These are phyloP conservation scores for Centropus bengalensis DNA, from an alignment of 2,113 vertebrate genomes.

Conservation along the genomic window DNA sequence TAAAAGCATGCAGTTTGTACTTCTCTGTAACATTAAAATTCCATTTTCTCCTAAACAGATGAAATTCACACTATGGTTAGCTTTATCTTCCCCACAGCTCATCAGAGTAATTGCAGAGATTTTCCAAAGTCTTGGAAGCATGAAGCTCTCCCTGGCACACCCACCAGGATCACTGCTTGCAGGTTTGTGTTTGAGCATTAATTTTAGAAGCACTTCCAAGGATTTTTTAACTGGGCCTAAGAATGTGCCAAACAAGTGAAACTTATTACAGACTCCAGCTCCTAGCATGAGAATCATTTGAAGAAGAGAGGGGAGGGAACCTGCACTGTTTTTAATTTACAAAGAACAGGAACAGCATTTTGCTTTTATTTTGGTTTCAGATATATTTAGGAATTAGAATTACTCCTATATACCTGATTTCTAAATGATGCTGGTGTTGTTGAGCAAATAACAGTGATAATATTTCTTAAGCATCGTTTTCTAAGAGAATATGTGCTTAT, in stretches of 20 bases:
- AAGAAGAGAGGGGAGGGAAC: background rate
- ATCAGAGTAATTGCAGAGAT: background rate
- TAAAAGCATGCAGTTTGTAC: background rate
- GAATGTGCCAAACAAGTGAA: conserved; percentile 38
- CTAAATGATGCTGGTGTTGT: background rate
- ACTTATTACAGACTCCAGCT: background rate
- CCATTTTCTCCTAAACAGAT: conserved; percentile 12
- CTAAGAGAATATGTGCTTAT: background rate
- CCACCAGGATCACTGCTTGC: background rate
- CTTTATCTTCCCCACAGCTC: background rate
- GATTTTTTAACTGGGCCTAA: conserved; percentile 6
- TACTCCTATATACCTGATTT: background rate
- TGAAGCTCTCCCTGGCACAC: background rate
- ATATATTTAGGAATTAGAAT: conserved; percentile 13
- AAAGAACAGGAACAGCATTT: background rate
- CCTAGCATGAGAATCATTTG: conserved; percentile 12
- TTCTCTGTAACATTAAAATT: conserved; percentile 17
- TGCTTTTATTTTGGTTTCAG: conserved; percentile 1
- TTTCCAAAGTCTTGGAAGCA: background rate
- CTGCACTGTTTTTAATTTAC: conserved; percentile 4
- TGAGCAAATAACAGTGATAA: background rate
- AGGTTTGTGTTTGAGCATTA: conserved; percentile 15
- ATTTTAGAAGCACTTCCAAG: conserved; percentile 30
- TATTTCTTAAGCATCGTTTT: background rate
- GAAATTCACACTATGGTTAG: background rate